Conservation (phyloP, 2,797 vertebrate species). For the Trachurus trachurus region DNA sequence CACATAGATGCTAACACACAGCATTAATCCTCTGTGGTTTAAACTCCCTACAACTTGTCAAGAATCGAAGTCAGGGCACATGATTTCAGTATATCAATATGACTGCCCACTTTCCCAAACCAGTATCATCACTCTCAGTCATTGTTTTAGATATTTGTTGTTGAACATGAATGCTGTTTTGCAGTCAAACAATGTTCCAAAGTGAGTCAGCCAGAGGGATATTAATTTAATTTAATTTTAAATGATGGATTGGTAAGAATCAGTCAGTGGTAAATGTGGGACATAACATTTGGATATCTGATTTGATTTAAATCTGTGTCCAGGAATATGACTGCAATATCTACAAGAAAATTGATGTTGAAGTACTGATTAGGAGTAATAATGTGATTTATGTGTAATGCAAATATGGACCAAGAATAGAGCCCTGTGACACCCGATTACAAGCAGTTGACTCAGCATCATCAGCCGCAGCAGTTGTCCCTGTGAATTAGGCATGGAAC, state of each 20-base stretch:
- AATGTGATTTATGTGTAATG: neutral
- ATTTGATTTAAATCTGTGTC: neutral
- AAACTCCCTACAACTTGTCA: conserved; percentile 27
- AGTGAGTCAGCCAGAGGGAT: neutral
- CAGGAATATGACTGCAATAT: neutral
- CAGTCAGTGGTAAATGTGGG: neutral
- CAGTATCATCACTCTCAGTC: neutral
- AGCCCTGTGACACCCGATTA: too few relatives aligned
- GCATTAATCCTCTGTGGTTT: conserved; percentile 32
- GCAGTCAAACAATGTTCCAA: neutral
- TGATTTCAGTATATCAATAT: conserved; percentile 2
- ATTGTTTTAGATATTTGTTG: too few relatives aligned
- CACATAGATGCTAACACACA: conserved; percentile 48
- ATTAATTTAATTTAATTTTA: neutral
- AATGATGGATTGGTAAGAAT: neutral
- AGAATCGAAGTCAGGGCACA: conserved; percentile 13
- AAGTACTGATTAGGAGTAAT: neutral
- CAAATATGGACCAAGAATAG: neutral
- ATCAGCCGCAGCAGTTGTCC: neutral
- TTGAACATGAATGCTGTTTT: neutral
- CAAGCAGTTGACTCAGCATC: neutral
- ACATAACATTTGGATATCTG: neutral
- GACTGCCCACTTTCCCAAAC: neutral
- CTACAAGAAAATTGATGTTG: neutral
- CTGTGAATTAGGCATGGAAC: neutral